Percentiles rank a stretch among this genome's conserved stretches.
phyloP scores from a whole-genome alignment of 2,113 vertebrate species.

The Prietella phreatophila region DNA sequence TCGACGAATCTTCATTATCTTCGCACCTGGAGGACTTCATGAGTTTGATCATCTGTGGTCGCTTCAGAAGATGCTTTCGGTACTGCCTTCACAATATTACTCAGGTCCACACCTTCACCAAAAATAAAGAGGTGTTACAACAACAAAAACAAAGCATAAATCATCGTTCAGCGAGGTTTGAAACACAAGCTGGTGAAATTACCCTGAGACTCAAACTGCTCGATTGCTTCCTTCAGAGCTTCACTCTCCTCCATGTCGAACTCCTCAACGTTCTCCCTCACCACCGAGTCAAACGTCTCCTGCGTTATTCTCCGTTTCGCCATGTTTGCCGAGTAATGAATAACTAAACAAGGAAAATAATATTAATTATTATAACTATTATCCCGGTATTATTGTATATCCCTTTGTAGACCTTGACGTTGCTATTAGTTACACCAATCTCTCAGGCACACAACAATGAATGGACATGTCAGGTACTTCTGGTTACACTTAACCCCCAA shows the following conservation, averaged over 20 bases:
- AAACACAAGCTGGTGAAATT: background rate
- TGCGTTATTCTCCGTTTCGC: constrained; percentile 82
- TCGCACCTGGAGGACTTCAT: constrained; percentile 82
- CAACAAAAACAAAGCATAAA: background rate
- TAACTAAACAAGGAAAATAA: background rate
- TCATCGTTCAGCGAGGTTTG: background rate
- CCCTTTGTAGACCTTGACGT: background rate
- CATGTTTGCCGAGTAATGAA: constrained; percentile 67
- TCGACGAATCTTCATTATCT: background rate
- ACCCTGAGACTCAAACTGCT: constrained; percentile 96
- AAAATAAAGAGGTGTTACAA: background rate
- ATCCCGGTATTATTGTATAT: background rate
- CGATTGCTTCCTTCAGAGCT: constrained; percentile 83
- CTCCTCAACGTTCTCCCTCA: constrained; percentile 87
- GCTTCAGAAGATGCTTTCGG: constrained; percentile 58
- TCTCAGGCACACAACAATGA: background rate
- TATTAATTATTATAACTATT: background rate
- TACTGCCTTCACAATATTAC: constrained; percentile 82
- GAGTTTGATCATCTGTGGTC: constrained; percentile 69
- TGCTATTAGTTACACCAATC: background rate
- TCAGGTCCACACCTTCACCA: constrained; percentile 85
- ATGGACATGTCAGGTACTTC: background rate
- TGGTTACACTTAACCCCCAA: background rate
- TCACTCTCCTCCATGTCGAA: constrained; percentile 87
- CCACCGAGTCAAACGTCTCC: constrained; percentile 88